Base-by-base conservation (phyloP, 1,140 invertebrate species). In the Leptestheria dahalacensis region DNA sequence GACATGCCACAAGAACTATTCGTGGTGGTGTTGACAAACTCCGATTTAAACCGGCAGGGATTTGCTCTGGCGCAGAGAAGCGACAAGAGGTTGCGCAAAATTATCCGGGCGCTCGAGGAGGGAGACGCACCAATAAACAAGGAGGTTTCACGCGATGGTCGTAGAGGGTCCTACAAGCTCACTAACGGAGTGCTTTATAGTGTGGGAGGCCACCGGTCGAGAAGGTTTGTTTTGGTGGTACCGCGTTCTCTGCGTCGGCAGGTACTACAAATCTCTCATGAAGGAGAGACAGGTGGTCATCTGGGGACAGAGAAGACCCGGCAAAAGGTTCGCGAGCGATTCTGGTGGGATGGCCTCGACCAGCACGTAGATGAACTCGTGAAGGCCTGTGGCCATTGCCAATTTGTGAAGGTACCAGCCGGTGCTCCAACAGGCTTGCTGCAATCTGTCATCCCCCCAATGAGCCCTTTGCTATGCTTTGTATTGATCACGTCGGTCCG, bases 401-500 rank as follows among this genome's bases (percentile, higher is more conserved):
- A 67, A 61, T 24, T 18, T n/a, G 49, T 51, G 18, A 67, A 66
- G 53, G 20, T 15, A 15, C 21, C 57, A 12, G 56, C 29, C 2
- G 15, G 20, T 6, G 21, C 48, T 18, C 47, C 52, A 4, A n/a
- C 21, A 18, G 63, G 61, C 1, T 48, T 57, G 0, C 1, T 62
- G 12, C 63, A 65, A 33, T 46, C 58, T 6, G 60, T 64, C 9
- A 18, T n/a, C 6, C 15, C 33, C 3, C 47, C 12, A 57, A 49
- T 6, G 53, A 11, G 48, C 67, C 67, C 4, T 63, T 68, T 48
- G 61, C 65, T 21, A 64, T 58, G 3, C 61, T 71, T 3, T 67
- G 67, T 2, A 60, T 69, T 9, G 70, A 73, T 64, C 62, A 69
- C 20, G 26, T 68, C 1, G 68, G 68, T 10, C 65, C 66, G 3